These are phyloP conservation scores for Ostrea denselamellosa DNA, from an alignment of 1,140 invertebrate genomes.

Conservation along the genomic window DNA sequence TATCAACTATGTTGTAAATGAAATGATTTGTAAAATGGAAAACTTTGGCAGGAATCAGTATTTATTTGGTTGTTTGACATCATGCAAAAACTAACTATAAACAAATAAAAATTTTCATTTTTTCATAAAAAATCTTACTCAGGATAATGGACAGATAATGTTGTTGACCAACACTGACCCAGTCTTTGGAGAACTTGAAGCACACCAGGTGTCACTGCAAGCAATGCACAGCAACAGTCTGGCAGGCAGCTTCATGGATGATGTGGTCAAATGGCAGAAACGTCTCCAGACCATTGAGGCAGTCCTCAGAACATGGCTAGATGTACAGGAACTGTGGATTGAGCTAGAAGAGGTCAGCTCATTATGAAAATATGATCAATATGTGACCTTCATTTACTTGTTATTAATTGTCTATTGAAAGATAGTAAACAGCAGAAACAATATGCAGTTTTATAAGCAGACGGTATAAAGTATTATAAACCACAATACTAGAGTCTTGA, in stretches of 20 bases:
- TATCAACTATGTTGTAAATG: too few species aligned
- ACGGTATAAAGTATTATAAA: too few species aligned
- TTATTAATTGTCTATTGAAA: too few species aligned
- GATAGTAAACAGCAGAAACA: too few species aligned
- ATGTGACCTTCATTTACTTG: too few species aligned
- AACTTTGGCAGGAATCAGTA: too few species aligned
- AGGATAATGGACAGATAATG: conserved; percentile 70
- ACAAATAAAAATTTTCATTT: not conserved
- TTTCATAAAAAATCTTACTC: not conserved
- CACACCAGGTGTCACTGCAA: conserved; percentile 78
- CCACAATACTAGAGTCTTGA: too few species aligned
- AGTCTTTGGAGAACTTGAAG: conserved; percentile 78
- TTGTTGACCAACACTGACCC: conserved; percentile 75
- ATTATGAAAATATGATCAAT: too few species aligned
- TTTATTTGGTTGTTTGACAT: too few species aligned
- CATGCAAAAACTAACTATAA: too few species aligned
- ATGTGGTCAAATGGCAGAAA: conserved; percentile 79
- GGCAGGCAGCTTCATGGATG: conserved; percentile 78
- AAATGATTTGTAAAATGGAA: too few species aligned
- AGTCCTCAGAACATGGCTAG: conserved; percentile 76
- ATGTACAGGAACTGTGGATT: conserved; percentile 78
- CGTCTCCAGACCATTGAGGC: conserved; percentile 77
- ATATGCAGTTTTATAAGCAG: too few species aligned
- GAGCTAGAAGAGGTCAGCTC: conserved; percentile 75
- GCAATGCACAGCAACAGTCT: conserved; percentile 77